Evolutionary conservation across 2,888 invertebrate species (phyloP).

Genomic region (Lottia gigantea): DNA sequence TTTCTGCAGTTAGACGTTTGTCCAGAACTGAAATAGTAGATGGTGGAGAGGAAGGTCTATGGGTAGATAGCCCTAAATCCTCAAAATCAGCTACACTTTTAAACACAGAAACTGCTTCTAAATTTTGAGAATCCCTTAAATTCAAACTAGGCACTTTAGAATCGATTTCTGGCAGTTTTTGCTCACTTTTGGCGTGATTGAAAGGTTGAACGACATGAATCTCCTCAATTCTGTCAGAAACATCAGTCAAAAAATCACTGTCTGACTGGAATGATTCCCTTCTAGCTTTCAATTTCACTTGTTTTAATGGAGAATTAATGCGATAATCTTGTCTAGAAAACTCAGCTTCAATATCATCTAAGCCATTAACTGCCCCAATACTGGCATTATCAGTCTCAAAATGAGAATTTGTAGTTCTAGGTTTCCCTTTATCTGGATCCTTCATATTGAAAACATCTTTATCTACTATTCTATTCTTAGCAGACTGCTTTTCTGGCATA

Average conservation of each 20-base stretch:
- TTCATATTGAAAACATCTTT: not conserved
- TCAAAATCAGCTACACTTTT: conserved; percentile 28
- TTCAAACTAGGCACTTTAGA: not conserved
- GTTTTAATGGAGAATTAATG: not conserved
- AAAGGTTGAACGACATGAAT: not conserved
- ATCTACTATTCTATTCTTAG: not conserved
- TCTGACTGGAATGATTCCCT: not conserved
- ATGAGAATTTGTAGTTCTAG: too few relatives aligned
- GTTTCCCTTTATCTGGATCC: not conserved
- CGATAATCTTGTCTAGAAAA: not conserved
- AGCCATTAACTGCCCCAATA: not conserved
- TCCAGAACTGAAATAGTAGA: not conserved
- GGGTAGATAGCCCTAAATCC: conserved; percentile 52
- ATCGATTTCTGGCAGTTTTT: not conserved
- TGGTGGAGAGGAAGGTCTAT: conserved; percentile 44
- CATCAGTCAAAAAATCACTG: not conserved
- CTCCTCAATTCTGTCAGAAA: not conserved
- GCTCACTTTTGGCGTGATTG: not conserved
- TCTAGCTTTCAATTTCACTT: conserved; percentile 1
- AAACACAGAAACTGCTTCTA: conserved; percentile 32
- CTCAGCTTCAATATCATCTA: not conserved
- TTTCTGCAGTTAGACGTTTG: conserved; percentile 1
- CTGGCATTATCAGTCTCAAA: not conserved
- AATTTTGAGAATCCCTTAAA: conserved; percentile 36
- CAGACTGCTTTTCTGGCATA: not conserved